A percentile compares a stretch with the other conserved stretches of the same genome.
phyloP scores from a whole-genome alignment of 2,797 vertebrate species.

The Mus caroli region DNA sequence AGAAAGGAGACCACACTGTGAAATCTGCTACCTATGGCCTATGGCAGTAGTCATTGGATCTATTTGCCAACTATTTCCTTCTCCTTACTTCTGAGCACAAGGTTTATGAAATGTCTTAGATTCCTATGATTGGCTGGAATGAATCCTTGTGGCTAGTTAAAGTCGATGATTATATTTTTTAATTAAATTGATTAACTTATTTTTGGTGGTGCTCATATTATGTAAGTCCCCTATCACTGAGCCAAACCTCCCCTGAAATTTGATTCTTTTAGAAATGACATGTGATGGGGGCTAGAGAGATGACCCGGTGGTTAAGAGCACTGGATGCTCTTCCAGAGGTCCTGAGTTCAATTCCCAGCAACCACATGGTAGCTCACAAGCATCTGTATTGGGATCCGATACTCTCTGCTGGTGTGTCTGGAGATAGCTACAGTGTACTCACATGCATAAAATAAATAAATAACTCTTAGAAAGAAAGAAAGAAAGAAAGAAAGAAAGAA shows the following conservation, averaged over 20 bases:
- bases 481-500: background rate
- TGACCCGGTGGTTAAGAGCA: too few relatives aligned
- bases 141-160: conserved; percentile 1
- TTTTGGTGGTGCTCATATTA: background rate
- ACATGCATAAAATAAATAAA: background rate
- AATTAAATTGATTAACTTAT: background rate
- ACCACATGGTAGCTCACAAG: background rate
- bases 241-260: background rate
- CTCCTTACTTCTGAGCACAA: background rate
- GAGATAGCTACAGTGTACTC: background rate
- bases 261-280: conserved; percentile 12
- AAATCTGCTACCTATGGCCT: background rate
- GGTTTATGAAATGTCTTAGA: background rate
- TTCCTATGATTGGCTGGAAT: background rate
- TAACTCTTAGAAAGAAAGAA: background rate
- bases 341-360: background rate
- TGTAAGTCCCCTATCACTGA: background rate
- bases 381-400: background rate
- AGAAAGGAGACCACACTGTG: background rate
- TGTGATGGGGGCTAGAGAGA: background rate
- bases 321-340: background rate
- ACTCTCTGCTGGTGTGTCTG: background rate
- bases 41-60: background rate
- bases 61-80: background rate
- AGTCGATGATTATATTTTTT: conserved; percentile 5